Base-by-base conservation (phyloP, 2,113 vertebrate species). In the Callaeas wilsoni region DNA sequence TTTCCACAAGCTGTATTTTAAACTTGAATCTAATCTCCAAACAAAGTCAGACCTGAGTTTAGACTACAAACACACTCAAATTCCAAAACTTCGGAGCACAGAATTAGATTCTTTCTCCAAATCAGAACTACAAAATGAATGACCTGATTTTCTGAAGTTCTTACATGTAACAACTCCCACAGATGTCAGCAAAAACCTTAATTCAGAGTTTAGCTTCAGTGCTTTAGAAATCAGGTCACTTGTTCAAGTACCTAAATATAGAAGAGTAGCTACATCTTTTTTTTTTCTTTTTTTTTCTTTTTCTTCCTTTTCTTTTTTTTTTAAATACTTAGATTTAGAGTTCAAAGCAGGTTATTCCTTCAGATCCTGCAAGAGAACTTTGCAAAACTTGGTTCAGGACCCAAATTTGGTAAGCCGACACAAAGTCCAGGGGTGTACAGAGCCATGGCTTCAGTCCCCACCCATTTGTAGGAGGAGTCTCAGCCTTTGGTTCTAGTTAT, bases 91-190 rank as follows among this genome's bases (percentile, higher is more conserved):
- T 68, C 68, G 55, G 12, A 87, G 20, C 29, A 76, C 7, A 64
- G 23, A 64, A 62, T 68, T 29, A 37, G 44, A 46, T 33, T 94
- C 23, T 23, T 62, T 65, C 69, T 81, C 35, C 62, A 87, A 84
- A 78, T 71, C 73, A 80, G 84, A 90, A 84, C 0, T 79, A 49
- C 65, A 87, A 84, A 84, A 87, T 44, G 16, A 91, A 94, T 78
- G 60, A 92, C 74, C 65, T 89, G 87, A 91, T 95, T 96, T 94
- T 93, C 77, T 63, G 62, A 89, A 87, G 62, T 91, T 92, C 37
- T 53, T 55, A 81, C 55, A 56, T 1, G 18, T 19, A 92, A 35
- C 27, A 91, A 35, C 57, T 92, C 74, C 65, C 69, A 75, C 65
- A 82, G 77, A 89, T 82, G 30, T 73, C 89, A 89, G 87, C n/a